Evolutionary conservation across 2,797 vertebrate species (phyloP), one percentile per base, ranked within the genome.

Genomic region (Falco naumanni): DNA sequence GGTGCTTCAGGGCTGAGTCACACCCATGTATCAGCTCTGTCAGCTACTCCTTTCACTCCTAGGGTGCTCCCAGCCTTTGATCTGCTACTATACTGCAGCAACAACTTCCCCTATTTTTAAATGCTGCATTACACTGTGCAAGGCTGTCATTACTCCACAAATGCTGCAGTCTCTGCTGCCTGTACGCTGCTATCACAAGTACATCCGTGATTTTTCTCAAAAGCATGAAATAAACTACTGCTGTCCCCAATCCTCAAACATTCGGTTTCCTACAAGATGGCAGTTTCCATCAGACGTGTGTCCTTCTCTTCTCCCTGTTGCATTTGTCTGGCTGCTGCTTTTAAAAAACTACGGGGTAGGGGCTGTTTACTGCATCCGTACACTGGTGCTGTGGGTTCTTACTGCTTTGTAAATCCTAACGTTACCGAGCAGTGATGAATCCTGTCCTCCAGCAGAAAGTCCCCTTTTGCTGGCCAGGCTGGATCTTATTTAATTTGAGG

Each of bases 41-140:
- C 94, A 93, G 76, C 75, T 56, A 2, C 28, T 75, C 53, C 74
- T 94, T 87, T 89, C 43, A 34, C 90, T 95, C 75, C 81, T 78
- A 5, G 71, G 68, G 78, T 87, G 47, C 65, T 95, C 68, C 75
- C 7, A 37, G 89, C 61, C 88, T 96, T 94, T 96, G 90, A 94
- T 94, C 94, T 87, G 28, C 39, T 72, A 45, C 41, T 2, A 11
- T 39, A 5, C 34, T 65, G 83, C 85, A 91, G 68, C 60, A 89
- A 86, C 72, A 87, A 39, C 81, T 92, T 87, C 84, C 65, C 80
- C 56, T 50, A 17, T 7, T 68, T 94, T 60, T 47, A 45, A 74
- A 28, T 39, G 48, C 72, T 69, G 56, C 21, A 4, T 37, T 54
- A 41, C 50, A 13, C 11, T 34, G 47, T 78, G 76, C 71, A 68